phyloP scores from a whole-genome alignment of 2,888 invertebrate genomes.

The Tyria jacobaeae region DNA sequence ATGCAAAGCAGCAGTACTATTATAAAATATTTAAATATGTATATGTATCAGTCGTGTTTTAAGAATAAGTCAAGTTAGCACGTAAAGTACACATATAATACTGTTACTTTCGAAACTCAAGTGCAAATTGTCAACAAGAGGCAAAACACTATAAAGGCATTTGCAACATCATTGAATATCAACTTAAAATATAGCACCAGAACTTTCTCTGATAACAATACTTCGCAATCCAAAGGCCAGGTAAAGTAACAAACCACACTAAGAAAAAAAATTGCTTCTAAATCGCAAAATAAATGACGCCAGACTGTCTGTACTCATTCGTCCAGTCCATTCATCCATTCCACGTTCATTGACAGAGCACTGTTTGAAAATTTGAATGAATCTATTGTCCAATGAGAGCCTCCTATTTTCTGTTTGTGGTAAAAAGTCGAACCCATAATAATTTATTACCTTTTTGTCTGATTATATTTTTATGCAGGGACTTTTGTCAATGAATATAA shows the following conservation, averaged over 20 bases:
- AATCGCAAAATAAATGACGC: constrained; percentile 65
- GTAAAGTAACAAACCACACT: constrained; percentile 11
- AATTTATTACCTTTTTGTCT: constrained; percentile 44
- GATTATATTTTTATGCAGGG: constrained; percentile 4
- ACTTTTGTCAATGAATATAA: constrained; percentile 39
- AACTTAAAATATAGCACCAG: background rate
- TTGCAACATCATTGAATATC: constrained; percentile 11
- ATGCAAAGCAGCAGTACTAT: too few relatives aligned
- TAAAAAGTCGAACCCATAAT: constrained; percentile 43
- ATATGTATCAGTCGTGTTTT: too few relatives aligned
- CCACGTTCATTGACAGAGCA: constrained; percentile 53
- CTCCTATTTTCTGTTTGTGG: constrained; percentile 50
- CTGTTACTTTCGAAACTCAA: too few relatives aligned
- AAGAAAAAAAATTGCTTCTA: constrained; percentile 50
- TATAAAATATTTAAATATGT: too few relatives aligned
- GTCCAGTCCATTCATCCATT: constrained; percentile 51
- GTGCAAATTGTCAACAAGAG: background rate
- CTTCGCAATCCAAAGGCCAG: constrained; percentile 25
- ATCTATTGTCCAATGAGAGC: constrained; percentile 2
- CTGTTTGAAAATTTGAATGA: constrained; percentile 46
- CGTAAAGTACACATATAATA: background rate
- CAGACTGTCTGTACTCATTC: constrained; percentile 37
- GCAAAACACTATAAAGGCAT: background rate
- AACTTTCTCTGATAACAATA: constrained; percentile 30
- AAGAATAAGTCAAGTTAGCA: too few relatives aligned